These are phyloP conservation scores for Homalodisca vitripennis DNA, from an alignment of 1,140 invertebrate species.

Conservation along the genomic window DNA sequence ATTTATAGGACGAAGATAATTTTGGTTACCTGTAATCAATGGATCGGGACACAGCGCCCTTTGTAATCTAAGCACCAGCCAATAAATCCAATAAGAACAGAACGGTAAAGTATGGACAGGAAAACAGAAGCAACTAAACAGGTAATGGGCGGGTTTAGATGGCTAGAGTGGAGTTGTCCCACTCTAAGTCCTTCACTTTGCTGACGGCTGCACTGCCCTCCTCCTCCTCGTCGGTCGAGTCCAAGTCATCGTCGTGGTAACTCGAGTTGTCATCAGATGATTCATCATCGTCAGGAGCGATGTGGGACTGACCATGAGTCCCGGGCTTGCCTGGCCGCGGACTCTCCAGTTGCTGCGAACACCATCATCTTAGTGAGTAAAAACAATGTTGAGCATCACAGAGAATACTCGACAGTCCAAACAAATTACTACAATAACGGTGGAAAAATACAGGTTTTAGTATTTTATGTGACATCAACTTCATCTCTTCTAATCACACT, in stretches of 20 bases:
- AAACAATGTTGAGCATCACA: no score
- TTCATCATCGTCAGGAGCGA: constrained; percentile 56
- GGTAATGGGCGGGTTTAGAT: constrained; percentile 49
- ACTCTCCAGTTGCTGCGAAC: constrained; percentile 31
- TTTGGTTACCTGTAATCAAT: background rate
- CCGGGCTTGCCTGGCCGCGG: constrained; percentile 37
- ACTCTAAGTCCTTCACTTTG: constrained; percentile 55
- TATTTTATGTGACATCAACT: no score
- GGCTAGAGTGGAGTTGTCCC: constrained; percentile 62
- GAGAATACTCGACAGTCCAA: no score
- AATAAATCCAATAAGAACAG: constrained; percentile 7
- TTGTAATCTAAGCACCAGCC: constrained; percentile 14
- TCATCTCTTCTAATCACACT: no score
- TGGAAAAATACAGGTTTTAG: no score
- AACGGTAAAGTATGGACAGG: constrained; percentile 12
- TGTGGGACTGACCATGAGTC: constrained; percentile 43
- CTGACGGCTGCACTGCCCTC: constrained; percentile 48
- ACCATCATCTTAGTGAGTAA: no score
- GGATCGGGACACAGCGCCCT: background rate
- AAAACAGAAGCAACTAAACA: background rate
- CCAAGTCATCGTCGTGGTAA: constrained; percentile 52
- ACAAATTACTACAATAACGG: no score
- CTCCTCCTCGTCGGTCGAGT: constrained; percentile 54
- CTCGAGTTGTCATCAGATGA: constrained; percentile 55
- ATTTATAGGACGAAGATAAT: background rate